These are phyloP conservation scores for Drosophila repletoides DNA, from an alignment of 1,140 invertebrate species.

Conservation along the genomic window DNA sequence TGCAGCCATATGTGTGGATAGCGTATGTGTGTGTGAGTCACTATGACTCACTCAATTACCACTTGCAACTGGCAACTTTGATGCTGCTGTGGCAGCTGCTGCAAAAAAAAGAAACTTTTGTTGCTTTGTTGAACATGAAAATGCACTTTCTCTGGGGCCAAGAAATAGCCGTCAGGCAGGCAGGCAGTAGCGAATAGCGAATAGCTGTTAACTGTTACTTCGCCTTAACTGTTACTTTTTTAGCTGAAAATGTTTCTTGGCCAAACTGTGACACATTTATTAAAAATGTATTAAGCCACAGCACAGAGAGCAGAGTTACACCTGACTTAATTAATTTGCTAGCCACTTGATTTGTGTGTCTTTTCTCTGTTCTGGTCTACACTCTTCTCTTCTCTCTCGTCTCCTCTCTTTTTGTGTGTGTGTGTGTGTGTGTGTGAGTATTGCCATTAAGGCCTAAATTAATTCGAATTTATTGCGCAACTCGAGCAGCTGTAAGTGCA, in stretches of 20 bases:
- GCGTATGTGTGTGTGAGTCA: not conserved
- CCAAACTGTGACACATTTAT: conserved; percentile 8
- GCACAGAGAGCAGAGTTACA: not conserved
- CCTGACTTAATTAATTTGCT: conserved; percentile 26
- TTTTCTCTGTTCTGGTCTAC: too few relatives aligned
- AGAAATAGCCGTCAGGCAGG: conserved; percentile 12
- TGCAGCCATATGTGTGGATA: not conserved
- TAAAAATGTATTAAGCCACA: conserved; percentile 13
- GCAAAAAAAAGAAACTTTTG: conserved; percentile 1
- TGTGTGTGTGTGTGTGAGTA: not conserved
- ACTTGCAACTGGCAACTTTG: too few relatives aligned
- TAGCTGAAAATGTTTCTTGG: conserved; percentile 5
- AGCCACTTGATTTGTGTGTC: conserved; percentile 27
- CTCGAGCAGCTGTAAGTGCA: conserved; percentile 27
- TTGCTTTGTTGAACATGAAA: conserved; percentile 23
- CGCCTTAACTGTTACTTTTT: not conserved
- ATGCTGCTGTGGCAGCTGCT: not conserved
- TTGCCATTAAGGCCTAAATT: conserved; percentile 18
- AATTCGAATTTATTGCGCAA: conserved; percentile 41
- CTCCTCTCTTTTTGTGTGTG: too few relatives aligned
- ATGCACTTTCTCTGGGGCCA: conserved; percentile 20
- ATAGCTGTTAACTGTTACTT: not conserved
- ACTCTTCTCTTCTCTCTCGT: too few relatives aligned
- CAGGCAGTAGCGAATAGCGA: not conserved
- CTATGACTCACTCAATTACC: not conserved